Conservation (phyloP, 2,797 vertebrate species). For the Characodon lateralis region DNA sequence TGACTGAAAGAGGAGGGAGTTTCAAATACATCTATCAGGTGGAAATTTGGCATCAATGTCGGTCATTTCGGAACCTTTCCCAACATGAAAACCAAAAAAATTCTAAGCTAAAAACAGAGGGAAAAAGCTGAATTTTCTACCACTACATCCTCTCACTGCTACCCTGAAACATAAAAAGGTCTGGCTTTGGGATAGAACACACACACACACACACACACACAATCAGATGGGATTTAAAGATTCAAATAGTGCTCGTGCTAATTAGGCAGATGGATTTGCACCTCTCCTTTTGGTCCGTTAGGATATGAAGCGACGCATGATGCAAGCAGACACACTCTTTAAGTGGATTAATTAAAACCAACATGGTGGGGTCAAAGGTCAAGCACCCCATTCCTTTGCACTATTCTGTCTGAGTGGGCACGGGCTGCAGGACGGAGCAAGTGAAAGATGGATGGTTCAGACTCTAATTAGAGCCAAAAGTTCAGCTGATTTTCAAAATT, state of each 20-base stretch:
- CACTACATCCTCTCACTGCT: neutral
- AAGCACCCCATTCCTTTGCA: conserved; percentile 31
- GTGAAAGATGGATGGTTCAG: neutral
- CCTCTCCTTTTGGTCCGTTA: conserved; percentile 37
- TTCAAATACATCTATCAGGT: no score
- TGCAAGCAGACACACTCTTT: conserved; percentile 62
- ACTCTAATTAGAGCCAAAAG: neutral
- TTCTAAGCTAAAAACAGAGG: no score
- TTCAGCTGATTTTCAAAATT: conserved; percentile 5
- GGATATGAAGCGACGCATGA: conserved; percentile 58
- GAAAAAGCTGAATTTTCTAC: no score
- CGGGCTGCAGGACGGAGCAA: conserved; percentile 13
- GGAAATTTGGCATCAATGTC: no score
- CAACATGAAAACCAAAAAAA: no score
- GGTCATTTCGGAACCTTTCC: no score
- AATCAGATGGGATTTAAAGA: conserved; percentile 63
- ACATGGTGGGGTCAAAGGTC: conserved; percentile 76
- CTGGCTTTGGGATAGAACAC: conserved; percentile 18
- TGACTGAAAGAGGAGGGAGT: neutral
- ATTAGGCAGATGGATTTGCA: conserved; percentile 72
- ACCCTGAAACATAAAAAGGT: conserved; percentile 39
- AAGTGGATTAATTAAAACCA: conserved; percentile 82
- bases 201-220: conserved; percentile 21
- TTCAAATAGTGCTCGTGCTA: conserved; percentile 62
- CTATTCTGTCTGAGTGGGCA: conserved; percentile 6